phyloP scores from a whole-genome alignment of 2,888 invertebrate genomes.

The Ethmia dodecea region DNA sequence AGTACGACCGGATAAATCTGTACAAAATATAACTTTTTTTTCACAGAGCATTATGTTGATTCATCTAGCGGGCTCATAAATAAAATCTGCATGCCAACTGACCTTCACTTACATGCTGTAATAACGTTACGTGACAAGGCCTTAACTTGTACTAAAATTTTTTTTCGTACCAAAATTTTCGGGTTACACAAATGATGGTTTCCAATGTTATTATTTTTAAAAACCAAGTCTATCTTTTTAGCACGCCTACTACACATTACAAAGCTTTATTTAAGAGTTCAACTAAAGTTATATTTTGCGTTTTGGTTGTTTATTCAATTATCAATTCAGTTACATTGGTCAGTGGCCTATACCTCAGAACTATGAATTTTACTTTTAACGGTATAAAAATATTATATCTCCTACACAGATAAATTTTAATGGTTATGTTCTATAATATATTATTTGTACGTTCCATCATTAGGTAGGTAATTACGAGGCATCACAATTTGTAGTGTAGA shows the following conservation, averaged over 20 bases:
- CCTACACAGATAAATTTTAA: conserved; percentile 46
- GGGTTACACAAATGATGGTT: too few species aligned
- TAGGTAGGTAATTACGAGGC: conserved; percentile 51
- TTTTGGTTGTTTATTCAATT: too few species aligned
- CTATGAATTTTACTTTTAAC: conserved; percentile 52
- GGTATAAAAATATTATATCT: conserved; percentile 69
- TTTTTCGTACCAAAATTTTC: too few species aligned
- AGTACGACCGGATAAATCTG: too few species aligned
- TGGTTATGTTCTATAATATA: conserved; percentile 52
- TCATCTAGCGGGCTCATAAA: conserved; percentile 52
- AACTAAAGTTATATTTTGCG: too few species aligned
- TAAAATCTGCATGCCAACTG: conserved; percentile 32
- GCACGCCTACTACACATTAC: too few species aligned
- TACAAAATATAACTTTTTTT: conserved; percentile 65
- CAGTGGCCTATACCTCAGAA: conserved; percentile 47
- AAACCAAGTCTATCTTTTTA: too few species aligned
- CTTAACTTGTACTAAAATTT: conserved; percentile 73
- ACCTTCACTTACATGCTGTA: conserved; percentile 43
- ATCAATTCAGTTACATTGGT: conserved; percentile 54
- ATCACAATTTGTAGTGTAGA: conserved; percentile 56
- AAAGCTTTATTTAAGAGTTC: too few species aligned
- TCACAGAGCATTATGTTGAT: conserved; percentile 53
- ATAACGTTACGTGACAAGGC: conserved; percentile 56
- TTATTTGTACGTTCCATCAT: conserved; percentile 71
- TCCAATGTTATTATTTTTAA: too few species aligned